Evolutionary conservation across 2,888 invertebrate species (phyloP).

Genomic region (Sphaeridia pumilis): DNA sequence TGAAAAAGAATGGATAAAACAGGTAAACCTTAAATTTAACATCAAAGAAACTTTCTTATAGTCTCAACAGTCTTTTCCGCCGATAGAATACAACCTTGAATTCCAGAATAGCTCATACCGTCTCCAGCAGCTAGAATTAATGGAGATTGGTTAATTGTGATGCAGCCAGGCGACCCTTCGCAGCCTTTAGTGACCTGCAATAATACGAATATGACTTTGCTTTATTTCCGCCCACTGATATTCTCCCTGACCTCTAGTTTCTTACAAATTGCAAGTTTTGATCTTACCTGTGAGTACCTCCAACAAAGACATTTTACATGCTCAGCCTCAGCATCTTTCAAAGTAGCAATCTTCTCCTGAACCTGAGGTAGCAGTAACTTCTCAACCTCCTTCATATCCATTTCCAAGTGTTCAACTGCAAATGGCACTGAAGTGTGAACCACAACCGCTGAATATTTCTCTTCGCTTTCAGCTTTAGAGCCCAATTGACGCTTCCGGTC

Average conservation of each 20-base stretch:
- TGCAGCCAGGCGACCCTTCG: constrained; percentile 40
- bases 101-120: constrained; percentile 41
- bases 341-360: constrained; percentile 38
- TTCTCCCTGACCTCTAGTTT: too few species aligned
- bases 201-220: too few species aligned
- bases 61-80: constrained; percentile 36
- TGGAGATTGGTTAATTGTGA: constrained; percentile 39
- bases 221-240: too few species aligned
- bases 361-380: constrained; percentile 38
- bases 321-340: constrained; percentile 39
- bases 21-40: too few species aligned
- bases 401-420: constrained; percentile 40
- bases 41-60: too few species aligned
- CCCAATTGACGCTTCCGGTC: constrained; percentile 39
- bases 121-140: constrained; percentile 43
- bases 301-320: constrained; percentile 42
- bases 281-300: constrained; percentile 45
- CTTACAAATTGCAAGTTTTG: neutral
- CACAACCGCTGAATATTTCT: too few species aligned
- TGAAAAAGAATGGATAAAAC: constrained; percentile 97
- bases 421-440: constrained; percentile 42
- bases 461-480: too few species aligned
- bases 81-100: constrained; percentile 43
- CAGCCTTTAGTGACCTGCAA: constrained; percentile 36
- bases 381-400: constrained; percentile 39